phyloP scores from a whole-genome alignment of 2,888 invertebrate species.

The Noctua comes region DNA sequence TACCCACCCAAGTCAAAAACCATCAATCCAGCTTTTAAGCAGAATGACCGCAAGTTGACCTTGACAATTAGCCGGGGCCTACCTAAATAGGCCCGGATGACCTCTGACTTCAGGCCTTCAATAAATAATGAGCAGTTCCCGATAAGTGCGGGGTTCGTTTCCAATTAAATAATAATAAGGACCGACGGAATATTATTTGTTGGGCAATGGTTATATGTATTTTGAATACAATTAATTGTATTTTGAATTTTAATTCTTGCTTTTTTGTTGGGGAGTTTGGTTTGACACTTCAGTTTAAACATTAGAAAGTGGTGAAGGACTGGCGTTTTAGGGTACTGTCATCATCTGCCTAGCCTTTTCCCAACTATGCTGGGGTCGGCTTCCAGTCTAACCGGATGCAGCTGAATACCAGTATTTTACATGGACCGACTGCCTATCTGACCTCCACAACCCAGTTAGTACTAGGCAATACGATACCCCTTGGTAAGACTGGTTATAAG shows the following conservation, averaged over 20 bases:
- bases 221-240: not conserved
- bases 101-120: conserved; percentile 24
- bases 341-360: too few relatives aligned
- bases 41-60: conserved; percentile 24
- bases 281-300: not conserved
- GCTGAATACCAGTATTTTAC: too few relatives aligned
- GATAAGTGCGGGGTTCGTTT: not conserved
- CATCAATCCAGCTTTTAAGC: conserved; percentile 5
- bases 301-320: not conserved
- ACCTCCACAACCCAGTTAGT: too few relatives aligned
- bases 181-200: not conserved
- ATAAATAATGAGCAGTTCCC: conserved; percentile 50
- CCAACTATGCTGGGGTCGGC: too few relatives aligned
- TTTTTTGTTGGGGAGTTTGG: not conserved
- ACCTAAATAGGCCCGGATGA: conserved; percentile 30
- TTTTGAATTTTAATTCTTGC: not conserved
- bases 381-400: too few relatives aligned
- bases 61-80: conserved; percentile 24
- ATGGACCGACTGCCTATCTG: too few relatives aligned
- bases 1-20: not conserved
- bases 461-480: too few relatives aligned
- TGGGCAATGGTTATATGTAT: conserved; percentile 3
- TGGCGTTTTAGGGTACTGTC: not conserved
- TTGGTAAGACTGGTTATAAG: too few relatives aligned
- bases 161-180: conserved; percentile 32